Conservation (phyloP, 2,113 vertebrate species). For the Raja brachyura region DNA sequence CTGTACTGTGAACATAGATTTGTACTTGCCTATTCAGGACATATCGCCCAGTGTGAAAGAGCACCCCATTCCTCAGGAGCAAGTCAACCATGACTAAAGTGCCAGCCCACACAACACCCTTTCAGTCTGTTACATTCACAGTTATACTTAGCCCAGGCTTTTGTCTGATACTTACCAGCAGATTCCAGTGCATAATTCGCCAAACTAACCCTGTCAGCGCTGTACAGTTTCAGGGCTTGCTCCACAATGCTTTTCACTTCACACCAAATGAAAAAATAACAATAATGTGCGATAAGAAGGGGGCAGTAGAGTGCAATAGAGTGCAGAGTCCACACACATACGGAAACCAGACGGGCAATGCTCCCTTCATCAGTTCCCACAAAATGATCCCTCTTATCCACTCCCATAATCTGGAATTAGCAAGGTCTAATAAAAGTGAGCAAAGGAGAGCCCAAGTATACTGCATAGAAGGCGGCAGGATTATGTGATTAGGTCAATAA, state of each 20-base stretch:
- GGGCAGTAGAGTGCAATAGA: not conserved
- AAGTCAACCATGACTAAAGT: not conserved
- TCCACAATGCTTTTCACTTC: constrained; percentile 62
- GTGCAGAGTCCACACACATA: no score
- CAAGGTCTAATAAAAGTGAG: not conserved
- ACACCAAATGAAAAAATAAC: constrained; percentile 45
- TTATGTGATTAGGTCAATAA: no score
- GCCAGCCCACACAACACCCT: not conserved
- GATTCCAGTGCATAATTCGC: constrained; percentile 84
- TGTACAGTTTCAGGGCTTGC: constrained; percentile 64
- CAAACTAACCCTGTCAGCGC: constrained; percentile 68
- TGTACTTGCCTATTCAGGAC: not conserved
- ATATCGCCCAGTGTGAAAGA: not conserved
- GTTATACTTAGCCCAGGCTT: not conserved
- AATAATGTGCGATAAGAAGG: constrained; percentile 40
- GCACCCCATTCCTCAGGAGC: not conserved
- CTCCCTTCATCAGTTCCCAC: not conserved
- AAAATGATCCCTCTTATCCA: not conserved
- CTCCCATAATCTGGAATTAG: not conserved
- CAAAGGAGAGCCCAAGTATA: not conserved
- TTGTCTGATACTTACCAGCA: constrained; percentile 47
- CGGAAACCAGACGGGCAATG: not conserved
- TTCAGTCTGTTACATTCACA: not conserved
- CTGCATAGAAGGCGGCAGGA: not conserved
- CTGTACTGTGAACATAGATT: not conserved